Evolutionary conservation across 2,113 vertebrate species (phyloP).

Genomic region (Aegotheles bennettii): DNA sequence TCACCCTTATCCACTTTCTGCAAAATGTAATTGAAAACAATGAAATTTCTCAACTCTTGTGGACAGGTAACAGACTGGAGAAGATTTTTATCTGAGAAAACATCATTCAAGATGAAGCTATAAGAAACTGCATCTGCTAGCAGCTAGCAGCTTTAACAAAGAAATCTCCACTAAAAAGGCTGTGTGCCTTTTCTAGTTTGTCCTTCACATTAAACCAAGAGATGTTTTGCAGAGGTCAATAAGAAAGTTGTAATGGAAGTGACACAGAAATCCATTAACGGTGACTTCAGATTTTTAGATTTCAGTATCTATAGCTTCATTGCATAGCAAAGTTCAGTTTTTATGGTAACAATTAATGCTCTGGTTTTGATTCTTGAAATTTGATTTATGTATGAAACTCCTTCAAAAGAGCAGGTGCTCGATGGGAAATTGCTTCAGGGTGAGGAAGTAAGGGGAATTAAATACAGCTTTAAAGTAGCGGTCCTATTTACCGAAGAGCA

Average conservation of each 20-base stretch:
- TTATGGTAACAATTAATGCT: not conserved
- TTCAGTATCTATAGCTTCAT: not conserved
- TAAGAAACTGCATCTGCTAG: not conserved
- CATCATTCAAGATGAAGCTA: not conserved
- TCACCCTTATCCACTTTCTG: not conserved
- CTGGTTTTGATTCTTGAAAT: not conserved
- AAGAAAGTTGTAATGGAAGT: not conserved
- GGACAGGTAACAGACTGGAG: not conserved
- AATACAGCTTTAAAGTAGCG: not conserved
- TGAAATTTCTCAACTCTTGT: not conserved
- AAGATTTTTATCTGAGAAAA: not conserved
- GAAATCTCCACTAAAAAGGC: not conserved
- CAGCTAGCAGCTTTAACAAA: not conserved
- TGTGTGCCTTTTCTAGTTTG: not conserved
- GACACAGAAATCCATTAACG: not conserved
- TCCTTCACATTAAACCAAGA: not conserved
- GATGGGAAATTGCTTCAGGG: not conserved
- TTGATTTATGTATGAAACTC: not conserved
- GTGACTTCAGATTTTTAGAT: not conserved
- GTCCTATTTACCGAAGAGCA: not conserved
- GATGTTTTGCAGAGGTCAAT: not conserved
- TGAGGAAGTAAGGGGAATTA: not conserved
- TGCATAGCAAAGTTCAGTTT: not conserved
- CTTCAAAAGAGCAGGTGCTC: not conserved
- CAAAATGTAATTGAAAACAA: constrained; percentile 38